A percentile compares a stretch with the other conserved stretches of the same genome.
These are phyloP conservation scores for Agonopterix subpropinquella DNA, from an alignment of 2,888 invertebrate genomes.

Conservation along the genomic window DNA sequence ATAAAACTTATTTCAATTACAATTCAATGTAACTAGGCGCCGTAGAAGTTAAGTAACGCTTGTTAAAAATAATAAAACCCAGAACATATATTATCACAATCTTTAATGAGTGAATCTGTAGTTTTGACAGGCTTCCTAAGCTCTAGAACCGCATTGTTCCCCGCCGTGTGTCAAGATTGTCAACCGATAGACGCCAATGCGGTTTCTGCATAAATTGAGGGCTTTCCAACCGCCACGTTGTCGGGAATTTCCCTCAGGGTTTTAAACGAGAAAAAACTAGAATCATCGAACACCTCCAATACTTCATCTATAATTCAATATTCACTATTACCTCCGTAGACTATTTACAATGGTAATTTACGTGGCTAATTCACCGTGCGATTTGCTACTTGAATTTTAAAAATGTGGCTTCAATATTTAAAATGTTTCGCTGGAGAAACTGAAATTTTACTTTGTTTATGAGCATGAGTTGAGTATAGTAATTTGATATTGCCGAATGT, in stretches of 20 bases:
- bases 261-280: conserved; percentile 52
- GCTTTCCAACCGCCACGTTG: conserved; percentile 53
- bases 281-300: conserved; percentile 44
- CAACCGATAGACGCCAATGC: conserved; percentile 56
- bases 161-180: conserved; percentile 54
- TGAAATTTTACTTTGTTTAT: too few relatives aligned
- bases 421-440: too few relatives aligned
- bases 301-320: conserved; percentile 63
- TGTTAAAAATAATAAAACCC: too few relatives aligned
- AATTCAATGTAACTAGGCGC: too few relatives aligned
- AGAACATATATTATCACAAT: too few relatives aligned
- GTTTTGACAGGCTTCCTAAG: conserved; percentile 17
- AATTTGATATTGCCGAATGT: too few relatives aligned
- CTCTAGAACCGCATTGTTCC: conserved; percentile 45
- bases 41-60: too few relatives aligned
- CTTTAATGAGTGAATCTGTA: too few relatives aligned
- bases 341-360: conserved; percentile 53
- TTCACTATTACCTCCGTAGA: conserved; percentile 43
- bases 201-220: conserved; percentile 64
- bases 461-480: too few relatives aligned
- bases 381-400: conserved; percentile 20
- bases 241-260: conserved; percentile 63
- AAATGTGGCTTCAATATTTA: too few relatives aligned
- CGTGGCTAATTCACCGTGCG: conserved; percentile 37
- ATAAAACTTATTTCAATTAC: too few relatives aligned